Conservation (phyloP, 1,140 invertebrate species). For the Paralvinella palmiformis region DNA sequence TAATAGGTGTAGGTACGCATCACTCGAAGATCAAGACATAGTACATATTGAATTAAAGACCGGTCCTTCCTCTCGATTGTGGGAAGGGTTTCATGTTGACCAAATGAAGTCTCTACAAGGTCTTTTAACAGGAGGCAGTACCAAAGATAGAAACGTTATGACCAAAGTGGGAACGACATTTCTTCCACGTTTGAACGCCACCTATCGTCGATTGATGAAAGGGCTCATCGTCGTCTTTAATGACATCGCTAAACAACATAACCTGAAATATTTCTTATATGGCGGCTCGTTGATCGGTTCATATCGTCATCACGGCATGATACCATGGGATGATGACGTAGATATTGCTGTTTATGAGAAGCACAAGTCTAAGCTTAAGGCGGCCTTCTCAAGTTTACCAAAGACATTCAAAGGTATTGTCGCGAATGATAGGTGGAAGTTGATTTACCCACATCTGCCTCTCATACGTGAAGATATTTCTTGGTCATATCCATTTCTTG, state of each 20-base stretch:
- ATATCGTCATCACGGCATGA: conserved; percentile 26
- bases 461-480: background rate
- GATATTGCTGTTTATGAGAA: conserved; percentile 25
- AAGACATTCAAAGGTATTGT: background rate
- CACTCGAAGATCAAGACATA: too few relatives aligned
- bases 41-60: too few relatives aligned
- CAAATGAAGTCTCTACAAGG: too few relatives aligned
- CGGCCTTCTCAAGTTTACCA: background rate
- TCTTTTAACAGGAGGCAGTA: too few relatives aligned
- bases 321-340: conserved; percentile 34
- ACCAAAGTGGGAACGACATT: too few relatives aligned
- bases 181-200: too few relatives aligned
- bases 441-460: background rate
- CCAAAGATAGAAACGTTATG: too few relatives aligned
- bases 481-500: conserved; percentile 2
- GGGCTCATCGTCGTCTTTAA: too few relatives aligned
- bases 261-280: conserved; percentile 21
- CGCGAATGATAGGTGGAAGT: background rate
- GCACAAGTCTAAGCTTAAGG: conserved; percentile 3
- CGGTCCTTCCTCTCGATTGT: too few relatives aligned
- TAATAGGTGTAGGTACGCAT: too few relatives aligned
- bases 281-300: conserved; percentile 27
- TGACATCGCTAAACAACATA: conserved; percentile 18
- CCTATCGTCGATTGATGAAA: too few relatives aligned
- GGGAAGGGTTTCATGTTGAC: too few relatives aligned